A percentile compares a stretch with the other conserved stretches of the same genome.
Evolutionary conservation across 2,888 invertebrate genomes (phyloP).

Genomic region (Mactromeris polynyma): DNA sequence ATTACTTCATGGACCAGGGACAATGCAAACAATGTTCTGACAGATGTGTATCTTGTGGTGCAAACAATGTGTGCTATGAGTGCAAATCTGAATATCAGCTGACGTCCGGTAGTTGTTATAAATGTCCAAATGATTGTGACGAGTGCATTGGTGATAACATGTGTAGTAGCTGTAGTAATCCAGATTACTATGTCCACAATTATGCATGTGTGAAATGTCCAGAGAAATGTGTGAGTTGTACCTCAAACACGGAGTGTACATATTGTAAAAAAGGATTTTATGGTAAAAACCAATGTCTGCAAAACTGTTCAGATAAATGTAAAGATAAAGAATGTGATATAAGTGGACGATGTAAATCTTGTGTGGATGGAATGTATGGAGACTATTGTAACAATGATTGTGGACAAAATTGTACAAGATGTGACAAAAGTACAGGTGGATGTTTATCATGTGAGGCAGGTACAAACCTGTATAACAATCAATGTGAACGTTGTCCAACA

Average conservation of each 20-base stretch:
- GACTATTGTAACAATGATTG: background rate
- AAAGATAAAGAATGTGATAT: background rate
- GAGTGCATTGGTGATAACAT: background rate
- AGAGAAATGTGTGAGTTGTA: background rate
- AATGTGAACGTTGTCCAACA: background rate
- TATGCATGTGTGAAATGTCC: too few relatives aligned
- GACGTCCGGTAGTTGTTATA: background rate
- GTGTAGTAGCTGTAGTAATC: background rate
- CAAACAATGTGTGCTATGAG: background rate
- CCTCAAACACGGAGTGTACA: background rate
- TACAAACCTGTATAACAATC: background rate
- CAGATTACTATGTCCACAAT: background rate
- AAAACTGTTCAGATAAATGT: background rate
- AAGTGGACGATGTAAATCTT: background rate
- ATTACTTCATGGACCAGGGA: background rate
- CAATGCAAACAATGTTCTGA: background rate
- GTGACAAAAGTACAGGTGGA: background rate
- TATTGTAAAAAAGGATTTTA: background rate
- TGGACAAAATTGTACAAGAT: background rate
- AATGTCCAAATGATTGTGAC: background rate
- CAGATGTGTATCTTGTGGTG: background rate
- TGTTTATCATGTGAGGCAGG: background rate
- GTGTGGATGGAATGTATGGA: background rate
- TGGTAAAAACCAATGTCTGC: background rate
- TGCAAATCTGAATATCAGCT: background rate